Evolutionary conservation across 2,888 invertebrate species (phyloP).

Genomic region (Zhuqinia jingwanae): DNA sequence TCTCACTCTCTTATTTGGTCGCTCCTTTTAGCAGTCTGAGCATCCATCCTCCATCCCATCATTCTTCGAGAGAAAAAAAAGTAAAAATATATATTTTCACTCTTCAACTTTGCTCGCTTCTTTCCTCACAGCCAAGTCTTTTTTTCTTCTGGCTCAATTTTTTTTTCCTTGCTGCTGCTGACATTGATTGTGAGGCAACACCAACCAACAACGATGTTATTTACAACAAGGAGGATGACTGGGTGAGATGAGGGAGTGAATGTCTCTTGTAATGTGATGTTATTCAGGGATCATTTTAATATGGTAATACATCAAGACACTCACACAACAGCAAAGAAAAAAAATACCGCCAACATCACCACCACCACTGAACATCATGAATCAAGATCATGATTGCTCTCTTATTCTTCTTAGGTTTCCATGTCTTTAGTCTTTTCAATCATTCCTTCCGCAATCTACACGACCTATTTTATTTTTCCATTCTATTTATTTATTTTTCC

Average conservation of each 20-base stretch:
- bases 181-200: background rate
- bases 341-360: too few species aligned
- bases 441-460: too few species aligned
- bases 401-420: too few species aligned
- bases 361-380: background rate
- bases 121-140: too few species aligned
- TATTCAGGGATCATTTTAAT: slow-evolving; percentile 51
- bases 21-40: too few species aligned
- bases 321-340: too few species aligned
- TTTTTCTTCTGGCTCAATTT: slow-evolving; percentile 15
- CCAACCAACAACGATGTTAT: slow-evolving; percentile 59
- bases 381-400: slow-evolving; percentile 63
- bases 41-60: too few species aligned
- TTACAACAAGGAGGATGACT: background rate
- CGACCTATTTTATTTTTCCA: background rate
- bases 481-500: background rate
- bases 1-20: too few species aligned
- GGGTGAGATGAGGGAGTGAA: background rate
- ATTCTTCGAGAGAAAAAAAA: too few species aligned
- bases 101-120: too few species aligned
- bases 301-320: slow-evolving; percentile 69
- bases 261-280: background rate
- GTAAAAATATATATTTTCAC: too few species aligned
- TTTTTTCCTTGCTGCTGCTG: slow-evolving; percentile 1
- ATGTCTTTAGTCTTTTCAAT: too few species aligned